phyloP scores from a whole-genome alignment of 2,113 vertebrate species.

The Chitala chitala region DNA sequence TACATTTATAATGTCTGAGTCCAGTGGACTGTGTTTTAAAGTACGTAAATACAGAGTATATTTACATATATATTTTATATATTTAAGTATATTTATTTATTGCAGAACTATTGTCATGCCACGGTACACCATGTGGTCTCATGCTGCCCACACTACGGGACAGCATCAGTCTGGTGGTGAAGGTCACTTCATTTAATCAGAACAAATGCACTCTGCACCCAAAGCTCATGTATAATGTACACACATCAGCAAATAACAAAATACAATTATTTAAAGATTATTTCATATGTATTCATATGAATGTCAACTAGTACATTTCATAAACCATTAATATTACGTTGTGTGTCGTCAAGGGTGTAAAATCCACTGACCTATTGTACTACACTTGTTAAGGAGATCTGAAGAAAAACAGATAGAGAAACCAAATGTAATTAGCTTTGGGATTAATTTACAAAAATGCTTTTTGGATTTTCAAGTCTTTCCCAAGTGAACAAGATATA shows the following conservation, averaged over 20 bases:
- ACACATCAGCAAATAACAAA: too few species aligned
- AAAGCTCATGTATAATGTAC: too few species aligned
- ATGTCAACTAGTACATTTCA: not conserved
- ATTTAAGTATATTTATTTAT: too few species aligned
- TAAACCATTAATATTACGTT: slow-evolving; percentile 1
- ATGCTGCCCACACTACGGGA: too few species aligned
- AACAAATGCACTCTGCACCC: not conserved
- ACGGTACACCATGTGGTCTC: too few species aligned
- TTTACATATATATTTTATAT: too few species aligned
- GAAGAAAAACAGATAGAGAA: slow-evolving; percentile 52
- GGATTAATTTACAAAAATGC: slow-evolving; percentile 61
- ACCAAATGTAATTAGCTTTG: slow-evolving; percentile 66
- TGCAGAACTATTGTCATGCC: too few species aligned
- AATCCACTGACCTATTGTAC: slow-evolving; percentile 58
- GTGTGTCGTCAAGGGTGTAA: slow-evolving; percentile 26
- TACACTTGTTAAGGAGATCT: slow-evolving; percentile 66
- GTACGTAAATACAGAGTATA: too few species aligned
- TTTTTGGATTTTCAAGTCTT: slow-evolving; percentile 49
- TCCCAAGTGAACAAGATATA: slow-evolving; percentile 58
- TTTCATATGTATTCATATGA: not conserved
- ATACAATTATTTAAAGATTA: slow-evolving; percentile 15
- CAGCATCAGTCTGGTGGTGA: too few species aligned
- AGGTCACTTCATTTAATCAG: not conserved
- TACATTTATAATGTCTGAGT: too few species aligned
- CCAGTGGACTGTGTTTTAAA: too few species aligned